Percentiles rank a stretch among this genome's conserved stretches.
Evolutionary conservation across 2,113 vertebrate species (phyloP).

Genomic region (Xenus cinereus): DNA sequence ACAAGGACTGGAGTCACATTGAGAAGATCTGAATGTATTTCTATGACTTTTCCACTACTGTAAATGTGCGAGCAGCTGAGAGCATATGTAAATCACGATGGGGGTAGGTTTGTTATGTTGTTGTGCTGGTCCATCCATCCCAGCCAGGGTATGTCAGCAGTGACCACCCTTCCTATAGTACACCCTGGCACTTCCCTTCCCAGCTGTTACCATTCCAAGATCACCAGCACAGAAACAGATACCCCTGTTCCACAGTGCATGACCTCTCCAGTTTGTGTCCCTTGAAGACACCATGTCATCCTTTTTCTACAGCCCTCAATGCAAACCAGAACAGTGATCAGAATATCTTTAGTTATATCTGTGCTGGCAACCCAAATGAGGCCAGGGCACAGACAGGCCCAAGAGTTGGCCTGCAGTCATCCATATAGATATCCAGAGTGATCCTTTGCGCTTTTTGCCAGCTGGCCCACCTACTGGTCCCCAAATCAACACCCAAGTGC

Average conservation of each 20-base stretch:
- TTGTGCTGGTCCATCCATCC: not conserved
- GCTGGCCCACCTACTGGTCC: not conserved
- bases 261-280: not conserved
- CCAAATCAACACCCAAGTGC: not conserved
- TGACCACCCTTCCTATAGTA: not conserved
- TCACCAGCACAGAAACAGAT: not conserved
- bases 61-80: not conserved
- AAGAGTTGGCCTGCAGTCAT: not conserved
- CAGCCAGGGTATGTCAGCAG: not conserved
- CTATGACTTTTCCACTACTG: not conserved
- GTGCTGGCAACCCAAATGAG: not conserved
- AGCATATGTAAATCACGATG: not conserved
- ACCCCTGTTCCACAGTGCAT: fast-evolving
- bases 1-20: not conserved
- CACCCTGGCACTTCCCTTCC: not conserved
- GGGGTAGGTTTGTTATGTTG: fast-evolving
- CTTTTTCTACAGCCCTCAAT: not conserved
- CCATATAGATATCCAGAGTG: not conserved
- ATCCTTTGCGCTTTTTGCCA: not conserved
- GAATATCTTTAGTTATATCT: not conserved
- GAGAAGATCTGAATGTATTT: not conserved
- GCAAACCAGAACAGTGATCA: not conserved
- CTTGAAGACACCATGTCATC: too few species aligned
- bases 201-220: not conserved
- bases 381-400: not conserved